Evolutionary conservation across 2,888 invertebrate genomes (phyloP), one percentile per base, ranked within the genome.

Genomic region (Brachyptera risi): DNA sequence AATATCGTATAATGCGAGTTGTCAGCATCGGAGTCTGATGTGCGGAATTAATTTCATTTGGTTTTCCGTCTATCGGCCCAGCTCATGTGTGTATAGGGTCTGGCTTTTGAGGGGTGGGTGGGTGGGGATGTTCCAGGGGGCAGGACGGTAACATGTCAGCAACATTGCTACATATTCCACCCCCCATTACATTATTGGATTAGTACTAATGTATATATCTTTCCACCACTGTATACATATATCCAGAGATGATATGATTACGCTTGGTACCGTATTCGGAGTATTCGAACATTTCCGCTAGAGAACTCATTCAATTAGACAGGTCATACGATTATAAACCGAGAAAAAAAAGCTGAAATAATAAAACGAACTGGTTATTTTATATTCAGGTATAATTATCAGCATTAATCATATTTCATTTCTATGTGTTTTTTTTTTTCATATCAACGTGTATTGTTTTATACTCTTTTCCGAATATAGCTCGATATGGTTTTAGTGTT

Each of bases 31-130:
- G 60, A 44, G 56, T 40, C 63, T 63, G 63, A 61, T 63, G 61
- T 61, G 59, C 56, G 63, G 63, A 63, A 63, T 63, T 63, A 63
- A 63, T 63, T 63, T 63, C 60, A 63, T 63, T 63, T 63, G 60
- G 56, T 61, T 54, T 59, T 50, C 61, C 58, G 58, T 54, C 63
- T 58, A 47, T 58, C 31, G 58, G 26, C 13, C 23, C 15, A 31
- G n/a, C 31, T 27, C 24, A 5, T 4, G 21, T n/a, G 38, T 23
- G 47, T 47, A 24, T 40, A 40, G 47, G 21, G 4, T 47, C 19
- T 47, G 9, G 47, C 23, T 47, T 47, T 56, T 26, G 26, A 47
- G 17, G 26, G 58, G 17, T 7, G 44, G 42, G 31, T 13, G 26
- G 47, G 38, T 35, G 11, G 38, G 37, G 35, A 5, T 42, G 47